A percentile compares a stretch with the other conserved stretches of the same genome.
Conservation (phyloP, 53 echinoderm and acorn worm genomes). For the Zoroaster sp. region DNA sequence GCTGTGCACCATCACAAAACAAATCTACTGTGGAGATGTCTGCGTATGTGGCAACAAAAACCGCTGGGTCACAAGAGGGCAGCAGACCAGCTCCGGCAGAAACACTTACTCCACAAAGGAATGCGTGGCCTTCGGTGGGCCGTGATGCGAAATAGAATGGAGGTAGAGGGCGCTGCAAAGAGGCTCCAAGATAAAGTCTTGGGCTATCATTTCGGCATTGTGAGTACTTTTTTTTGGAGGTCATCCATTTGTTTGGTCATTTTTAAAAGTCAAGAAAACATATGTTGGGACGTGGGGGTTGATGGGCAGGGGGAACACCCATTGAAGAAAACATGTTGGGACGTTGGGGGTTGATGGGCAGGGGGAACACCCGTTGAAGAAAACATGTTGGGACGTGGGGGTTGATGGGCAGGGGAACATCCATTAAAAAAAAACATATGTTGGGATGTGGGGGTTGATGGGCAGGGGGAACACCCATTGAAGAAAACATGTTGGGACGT, state of each 20-base stretch:
- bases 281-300: too few relatives aligned
- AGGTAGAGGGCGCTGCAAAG: neutral
- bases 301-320: too few relatives aligned
- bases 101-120: constrained; percentile 55
- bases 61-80: constrained; percentile 30
- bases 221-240: neutral
- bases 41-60: constrained; percentile 36
- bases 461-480: too few relatives aligned
- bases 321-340: too few relatives aligned
- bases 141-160: constrained; percentile 43
- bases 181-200: neutral
- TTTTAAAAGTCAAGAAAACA: neutral
- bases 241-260: neutral
- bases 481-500: too few relatives aligned
- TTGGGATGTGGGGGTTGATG: too few relatives aligned
- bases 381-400: too few relatives aligned
- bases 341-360: too few relatives aligned
- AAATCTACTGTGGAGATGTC: constrained; percentile 27
- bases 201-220: constrained; percentile 19
- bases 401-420: too few relatives aligned
- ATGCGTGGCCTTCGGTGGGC: constrained; percentile 62
- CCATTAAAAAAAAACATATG: too few relatives aligned
- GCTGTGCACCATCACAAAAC: constrained; percentile 43
- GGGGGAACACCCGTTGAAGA: too few relatives aligned
- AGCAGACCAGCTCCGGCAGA: constrained; percentile 64